Percentiles rank a stretch among this genome's conserved stretches.
phyloP scores from a whole-genome alignment of 30 jellyfish, hydroid and myxozoan species.

The Nemopilema nomurai region DNA sequence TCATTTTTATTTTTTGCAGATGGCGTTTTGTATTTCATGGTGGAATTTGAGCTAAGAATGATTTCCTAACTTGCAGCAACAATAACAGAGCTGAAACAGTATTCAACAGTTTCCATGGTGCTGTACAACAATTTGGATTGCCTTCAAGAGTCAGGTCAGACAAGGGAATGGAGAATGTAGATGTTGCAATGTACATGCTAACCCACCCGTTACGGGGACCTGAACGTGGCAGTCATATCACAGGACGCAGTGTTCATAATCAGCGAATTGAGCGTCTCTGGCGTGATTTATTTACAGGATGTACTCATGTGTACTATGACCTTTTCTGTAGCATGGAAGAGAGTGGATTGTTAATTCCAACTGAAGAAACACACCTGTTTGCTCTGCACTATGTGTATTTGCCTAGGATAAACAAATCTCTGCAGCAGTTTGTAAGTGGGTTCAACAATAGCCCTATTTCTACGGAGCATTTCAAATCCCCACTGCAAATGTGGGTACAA shows the following conservation, averaged over 20 bases:
- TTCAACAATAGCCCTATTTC: slow-evolving; percentile 35
- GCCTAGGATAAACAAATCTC: slow-evolving; percentile 24
- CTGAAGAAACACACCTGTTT: slow-evolving; percentile 13
- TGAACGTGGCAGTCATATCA: slow-evolving; percentile 57
- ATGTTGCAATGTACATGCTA: slow-evolving; percentile 62
- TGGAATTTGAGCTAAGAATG: slow-evolving; percentile 57
- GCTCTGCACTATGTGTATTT: slow-evolving; percentile 11
- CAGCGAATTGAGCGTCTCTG: slow-evolving; percentile 69
- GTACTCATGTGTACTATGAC: slow-evolving; percentile 29
- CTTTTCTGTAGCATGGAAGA: slow-evolving; percentile 57
- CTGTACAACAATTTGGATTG: slow-evolving; percentile 55
- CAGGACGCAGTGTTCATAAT: slow-evolving; percentile 72
- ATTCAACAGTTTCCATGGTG: slow-evolving; percentile 12
- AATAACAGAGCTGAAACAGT: slow-evolving; percentile 56
- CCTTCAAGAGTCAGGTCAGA: slow-evolving; percentile 68
- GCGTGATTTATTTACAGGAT: slow-evolving; percentile 63
- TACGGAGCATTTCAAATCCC: too few species aligned
- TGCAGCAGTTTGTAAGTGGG: slow-evolving; percentile 8
- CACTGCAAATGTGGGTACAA: too few species aligned
- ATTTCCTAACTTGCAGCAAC: slow-evolving; percentile 28
- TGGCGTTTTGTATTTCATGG: slow-evolving; percentile 55
- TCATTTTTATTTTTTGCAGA: not conserved
- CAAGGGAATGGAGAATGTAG: slow-evolving; percentile 63
- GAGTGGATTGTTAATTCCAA: slow-evolving; percentile 39
- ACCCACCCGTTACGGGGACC: slow-evolving; percentile 40